Evolutionary conservation across 2,113 vertebrate genomes (phyloP), one percentile per base, ranked within the genome.

Genomic region (Anarrhichthys ocellatus): DNA sequence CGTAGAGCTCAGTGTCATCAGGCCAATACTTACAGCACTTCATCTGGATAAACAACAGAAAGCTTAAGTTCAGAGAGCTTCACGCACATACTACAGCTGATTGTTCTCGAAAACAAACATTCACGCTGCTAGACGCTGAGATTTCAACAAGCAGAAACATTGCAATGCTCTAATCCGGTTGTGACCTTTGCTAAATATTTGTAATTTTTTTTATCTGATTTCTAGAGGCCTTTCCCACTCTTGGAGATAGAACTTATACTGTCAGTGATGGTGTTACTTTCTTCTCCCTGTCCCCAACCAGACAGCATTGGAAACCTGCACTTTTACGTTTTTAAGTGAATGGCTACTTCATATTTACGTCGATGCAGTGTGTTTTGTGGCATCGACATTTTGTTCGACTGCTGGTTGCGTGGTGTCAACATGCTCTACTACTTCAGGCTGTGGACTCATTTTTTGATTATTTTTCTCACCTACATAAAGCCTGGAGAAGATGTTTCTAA

Each of bases 21-120:
- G 98, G 98, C 98, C 98, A 99, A 85, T 99, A 99, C 78, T 99
- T 97, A 50, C 96, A 97, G 88, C 98, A 99, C 34, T 99, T 99
- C 87, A 99, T 97, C 98, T 99, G 91, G 38, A 85, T 13, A 66
- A 14, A 90, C 56, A 76, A 62, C 50, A 81, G 36, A 69, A 29
- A 64, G 61, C 3, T 48, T 0, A 4, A 62, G 65, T 78, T 85
- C 61, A 81, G 11, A 64, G 6, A 63, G 44, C 32, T 61, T 72
- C 40, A 54, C 66, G 24, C 61, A 40, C 46, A 73, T 8, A 76
- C 24, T 32, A 67, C 38, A 36, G 29, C 27, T 22, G 63, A 44
- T 64, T 42, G 29, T 81, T 48, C 58, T 56, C 27, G 24, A 32
- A 8, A 34, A 36, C 40, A 80, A 42, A 70, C 48, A 34, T 32